A percentile compares a stretch with the other conserved stretches of the same genome.
phyloP scores from a whole-genome alignment of 2,113 vertebrate species.

The Pseudorectes ferrugineus region DNA sequence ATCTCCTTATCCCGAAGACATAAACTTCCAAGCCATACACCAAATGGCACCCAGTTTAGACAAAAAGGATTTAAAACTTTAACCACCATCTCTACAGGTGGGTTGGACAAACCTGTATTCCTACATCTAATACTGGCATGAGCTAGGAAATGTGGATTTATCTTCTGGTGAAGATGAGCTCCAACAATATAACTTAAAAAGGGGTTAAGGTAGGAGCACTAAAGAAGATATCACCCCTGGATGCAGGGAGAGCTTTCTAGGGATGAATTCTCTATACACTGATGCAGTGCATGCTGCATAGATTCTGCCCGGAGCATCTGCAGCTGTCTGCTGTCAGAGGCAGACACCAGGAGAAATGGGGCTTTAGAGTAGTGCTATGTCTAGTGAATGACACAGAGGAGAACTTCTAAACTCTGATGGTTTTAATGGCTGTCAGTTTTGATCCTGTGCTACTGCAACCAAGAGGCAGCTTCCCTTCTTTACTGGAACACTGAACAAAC shows the following conservation, averaged over 20 bases:
- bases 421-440: neutral
- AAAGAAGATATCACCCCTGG: neutral
- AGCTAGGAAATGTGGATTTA: neutral
- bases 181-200: neutral
- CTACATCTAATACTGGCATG: neutral
- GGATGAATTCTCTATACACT: neutral
- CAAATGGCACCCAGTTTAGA: neutral
- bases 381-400: neutral
- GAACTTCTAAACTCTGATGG: neutral
- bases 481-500: neutral
- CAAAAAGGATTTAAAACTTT: neutral
- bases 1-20: neutral
- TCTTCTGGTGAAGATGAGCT: neutral
- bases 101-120: neutral
- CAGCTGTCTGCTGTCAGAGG: neutral
- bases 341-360: neutral
- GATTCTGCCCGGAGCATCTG: neutral
- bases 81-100: neutral
- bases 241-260: neutral
- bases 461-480: neutral
- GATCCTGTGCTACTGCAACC: neutral
- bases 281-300: neutral
- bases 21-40: neutral
- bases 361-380: neutral
- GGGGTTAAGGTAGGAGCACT: neutral